Base-by-base conservation (phyloP, 2,888 invertebrate species). In the Euzetes globulus region DNA sequence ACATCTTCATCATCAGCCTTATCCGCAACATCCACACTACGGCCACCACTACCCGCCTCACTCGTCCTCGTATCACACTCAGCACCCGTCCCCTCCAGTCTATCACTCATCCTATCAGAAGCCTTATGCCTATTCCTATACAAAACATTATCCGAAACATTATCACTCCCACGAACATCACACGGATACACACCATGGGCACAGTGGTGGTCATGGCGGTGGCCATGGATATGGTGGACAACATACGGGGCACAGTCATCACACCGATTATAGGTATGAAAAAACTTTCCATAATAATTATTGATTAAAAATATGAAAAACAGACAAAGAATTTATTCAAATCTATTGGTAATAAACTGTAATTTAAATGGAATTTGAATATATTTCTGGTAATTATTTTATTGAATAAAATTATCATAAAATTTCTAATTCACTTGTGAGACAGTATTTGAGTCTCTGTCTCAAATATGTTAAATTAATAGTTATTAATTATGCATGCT, bases 141-240 rank as follows among this genome's bases (percentile, higher is more conserved):
- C 22, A 1, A 55, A 55, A 55, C 22, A 55, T 6, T 55, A 55
- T 17, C 55, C 55, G 6, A 55, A 55, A 11, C 55, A 63, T 7
- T 37, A 29, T 22, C 63, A 41, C 41, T 41, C 41, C 1, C 41
- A 41, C 13, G 41, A 41, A 41, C 41, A 41, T 5, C 41, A 41
- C 41, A 41, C 41, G 5, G 41, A 63, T 5, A 27, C 60, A 29
- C 65, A 65, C 65, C 29, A 63, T 29, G 29, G 33, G 5, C 63
- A 63, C 25, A 33, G 33, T 33, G 4, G 17, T 33, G 29, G 33
- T 5, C 41, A 68, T 15, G 68, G 68, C 19, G 55, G 55, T 55
- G 55, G 68, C 1, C 41, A 68, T 41, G 68, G 68, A 22, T 41
- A 68, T 68, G 68, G 68, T 4, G 41, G 41, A n/a, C 68, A 68